phyloP scores from a whole-genome alignment of 1,140 invertebrate genomes.

The Leptinotarsa defecta region DNA sequence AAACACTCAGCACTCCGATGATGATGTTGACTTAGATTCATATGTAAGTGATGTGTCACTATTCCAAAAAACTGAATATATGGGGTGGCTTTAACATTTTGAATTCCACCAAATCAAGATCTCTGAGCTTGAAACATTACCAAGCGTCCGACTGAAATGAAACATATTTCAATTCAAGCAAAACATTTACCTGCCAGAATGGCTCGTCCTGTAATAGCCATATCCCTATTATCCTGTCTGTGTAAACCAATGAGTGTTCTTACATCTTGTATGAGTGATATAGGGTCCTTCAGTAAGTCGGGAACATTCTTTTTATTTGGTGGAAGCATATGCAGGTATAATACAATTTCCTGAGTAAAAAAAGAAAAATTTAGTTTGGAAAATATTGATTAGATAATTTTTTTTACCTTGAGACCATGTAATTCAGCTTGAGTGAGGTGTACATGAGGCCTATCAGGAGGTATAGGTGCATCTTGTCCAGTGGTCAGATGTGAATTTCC shows the following conservation, averaged over 20 bases:
- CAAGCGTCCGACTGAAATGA: no score
- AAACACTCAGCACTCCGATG: no score
- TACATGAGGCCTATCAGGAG: slow-evolving; percentile 63
- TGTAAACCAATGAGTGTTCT: slow-evolving; percentile 86
- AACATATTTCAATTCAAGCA: background rate
- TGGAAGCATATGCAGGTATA: slow-evolving; percentile 88
- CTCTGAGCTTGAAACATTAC: background rate
- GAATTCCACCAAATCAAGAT: no score
- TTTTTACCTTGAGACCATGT: slow-evolving; percentile 79
- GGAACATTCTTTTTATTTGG: slow-evolving; percentile 90
- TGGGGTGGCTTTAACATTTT: no score
- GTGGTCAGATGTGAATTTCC: slow-evolving; percentile 80
- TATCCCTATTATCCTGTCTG: slow-evolving; percentile 79
- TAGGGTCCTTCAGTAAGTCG: slow-evolving; percentile 86
- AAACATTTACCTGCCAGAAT: slow-evolving; percentile 59
- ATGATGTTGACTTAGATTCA: no score
- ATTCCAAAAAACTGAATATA: no score
- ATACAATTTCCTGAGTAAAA: slow-evolving; percentile 72
- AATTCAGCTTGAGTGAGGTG: slow-evolving; percentile 83
- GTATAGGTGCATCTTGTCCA: slow-evolving; percentile 56
- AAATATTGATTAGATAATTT: background rate
- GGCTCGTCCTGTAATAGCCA: slow-evolving; percentile 81
- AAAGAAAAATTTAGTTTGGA: background rate
- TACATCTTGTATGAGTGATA: slow-evolving; percentile 86
- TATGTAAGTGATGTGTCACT: no score